Base-by-base conservation (phyloP, 1,140 invertebrate genomes). In the Hyles euphorbiae region DNA sequence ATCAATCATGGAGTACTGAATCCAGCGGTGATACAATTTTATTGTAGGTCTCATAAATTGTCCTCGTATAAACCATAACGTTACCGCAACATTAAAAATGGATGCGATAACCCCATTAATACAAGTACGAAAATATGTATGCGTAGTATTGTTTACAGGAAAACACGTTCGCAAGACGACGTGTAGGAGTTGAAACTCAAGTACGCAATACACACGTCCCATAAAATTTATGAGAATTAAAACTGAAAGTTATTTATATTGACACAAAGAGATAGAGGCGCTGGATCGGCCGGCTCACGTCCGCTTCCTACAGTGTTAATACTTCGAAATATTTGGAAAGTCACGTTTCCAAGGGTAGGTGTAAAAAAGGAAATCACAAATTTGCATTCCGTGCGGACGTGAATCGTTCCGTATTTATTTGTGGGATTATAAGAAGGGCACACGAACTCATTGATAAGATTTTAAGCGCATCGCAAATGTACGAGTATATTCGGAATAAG, bases 341-440 rank as follows among this genome's bases (percentile, higher is more conserved):
- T 74, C 64, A 74, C 70, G 58, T 71, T 68, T 70, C 68, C 66
- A 73, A 78, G 75, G 73, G 63, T 68, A 68, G 58, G 53, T 49
- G 51, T 64, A 61, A 65, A 74, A 70, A 70, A 74, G 64, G 63
- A 74, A 74, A 74, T 71, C 54, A 66, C 57, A 67, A 69, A 68
- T 72, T 76, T 66, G 63, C 68, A 74, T 75, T 72, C 55, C 64
- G 52, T 51, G 52, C 5, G 22, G 44, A n/a, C 9, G 22, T 48
- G 53, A 43, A 32, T 47, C 60, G 62, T 78, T 72, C 70, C 69
- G 72, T 75, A 63, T 80, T 74, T 78, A 74, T 73, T 73, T 72
- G 70, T 65, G 63, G 65, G 67, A 71, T 81, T 73, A 71, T 64
- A 60, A 58, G 70, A 70, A 74, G 73, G 67, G 68, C 67, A 68